A percentile compares a stretch with the other conserved stretches of the same genome.
Evolutionary conservation across 2,113 vertebrate species (phyloP).

Genomic region (Rhea pennata): DNA sequence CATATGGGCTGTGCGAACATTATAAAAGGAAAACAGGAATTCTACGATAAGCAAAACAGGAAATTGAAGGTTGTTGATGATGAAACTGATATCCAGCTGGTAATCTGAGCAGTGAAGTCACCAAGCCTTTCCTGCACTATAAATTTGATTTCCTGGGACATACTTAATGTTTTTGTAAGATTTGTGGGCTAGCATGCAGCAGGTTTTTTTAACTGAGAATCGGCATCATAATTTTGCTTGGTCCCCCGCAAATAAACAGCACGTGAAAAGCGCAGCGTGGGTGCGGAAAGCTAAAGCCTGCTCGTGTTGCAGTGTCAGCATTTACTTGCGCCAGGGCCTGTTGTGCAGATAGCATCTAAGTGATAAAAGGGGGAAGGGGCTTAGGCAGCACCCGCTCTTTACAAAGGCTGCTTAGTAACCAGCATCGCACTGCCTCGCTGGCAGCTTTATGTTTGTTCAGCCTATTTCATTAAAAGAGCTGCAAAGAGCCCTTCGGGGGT

Average conservation of each 20-base stretch:
- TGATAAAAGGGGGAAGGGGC: background rate
- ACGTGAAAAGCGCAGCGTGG: background rate
- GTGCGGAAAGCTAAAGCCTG: background rate
- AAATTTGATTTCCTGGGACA: slow-evolving; percentile 69
- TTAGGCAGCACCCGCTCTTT: background rate
- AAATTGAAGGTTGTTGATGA: slow-evolving; percentile 76
- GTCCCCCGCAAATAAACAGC: background rate
- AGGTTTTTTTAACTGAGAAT: background rate
- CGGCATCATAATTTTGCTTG: background rate
- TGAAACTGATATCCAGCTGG: slow-evolving; percentile 75
- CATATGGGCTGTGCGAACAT: slow-evolving; percentile 65
- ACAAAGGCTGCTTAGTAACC: slow-evolving; percentile 36
- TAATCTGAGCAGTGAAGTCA: slow-evolving; percentile 73
- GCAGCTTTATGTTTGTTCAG: slow-evolving; percentile 12
- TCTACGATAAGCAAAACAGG: slow-evolving; percentile 81
- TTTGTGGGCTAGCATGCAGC: background rate
- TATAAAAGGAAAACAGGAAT: slow-evolving; percentile 53
- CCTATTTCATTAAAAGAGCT: background rate
- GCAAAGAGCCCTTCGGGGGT: background rate
- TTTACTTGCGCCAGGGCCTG: background rate
- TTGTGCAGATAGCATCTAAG: background rate
- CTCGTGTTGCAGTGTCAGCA: background rate
- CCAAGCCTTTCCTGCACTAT: slow-evolving; percentile 74
- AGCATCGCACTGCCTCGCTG: background rate
- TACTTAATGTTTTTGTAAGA: slow-evolving; percentile 49